These are phyloP conservation scores for Drosophila mettleri DNA, from an alignment of 2,888 invertebrate species.

Conservation along the genomic window DNA sequence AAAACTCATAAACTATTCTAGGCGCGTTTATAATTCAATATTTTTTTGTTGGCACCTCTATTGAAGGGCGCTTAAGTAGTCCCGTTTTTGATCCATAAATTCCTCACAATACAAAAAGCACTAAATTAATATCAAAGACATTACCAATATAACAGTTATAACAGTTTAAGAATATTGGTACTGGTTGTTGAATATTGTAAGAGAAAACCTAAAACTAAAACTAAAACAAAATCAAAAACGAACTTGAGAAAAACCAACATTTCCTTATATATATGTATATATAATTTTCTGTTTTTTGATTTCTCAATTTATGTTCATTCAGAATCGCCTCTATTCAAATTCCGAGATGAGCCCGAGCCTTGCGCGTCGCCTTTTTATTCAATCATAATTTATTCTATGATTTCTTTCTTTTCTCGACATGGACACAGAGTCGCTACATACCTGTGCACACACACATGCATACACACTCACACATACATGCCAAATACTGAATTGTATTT, in stretches of 20 bases:
- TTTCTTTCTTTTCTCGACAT: constrained; percentile 45
- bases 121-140: constrained; percentile 82
- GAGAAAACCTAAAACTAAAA: constrained; percentile 27
- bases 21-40: constrained; percentile 48
- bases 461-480: constrained; percentile 7
- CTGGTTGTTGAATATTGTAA: constrained; percentile 79
- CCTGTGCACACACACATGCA: constrained; percentile 15
- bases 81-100: constrained; percentile 77
- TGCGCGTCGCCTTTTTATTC: constrained; percentile 29
- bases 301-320: constrained; percentile 47
- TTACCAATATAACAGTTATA: constrained; percentile 67
- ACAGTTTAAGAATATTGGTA: constrained; percentile 65
- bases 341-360: constrained; percentile 31
- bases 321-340: constrained; percentile 30
- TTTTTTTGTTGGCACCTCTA: not conserved
- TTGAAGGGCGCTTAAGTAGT: not conserved
- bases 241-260: constrained; percentile 63
- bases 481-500: not conserved
- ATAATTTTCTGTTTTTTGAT: constrained; percentile 10
- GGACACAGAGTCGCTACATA: constrained; percentile 29
- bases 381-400: constrained; percentile 46
- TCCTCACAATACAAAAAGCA: constrained; percentile 86
- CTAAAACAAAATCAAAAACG: constrained; percentile 19
- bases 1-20: constrained; percentile 35
- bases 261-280: constrained; percentile 53